Conservation (phyloP, 2,797 vertebrate genomes). For the Hemibagrus guttatus region DNA sequence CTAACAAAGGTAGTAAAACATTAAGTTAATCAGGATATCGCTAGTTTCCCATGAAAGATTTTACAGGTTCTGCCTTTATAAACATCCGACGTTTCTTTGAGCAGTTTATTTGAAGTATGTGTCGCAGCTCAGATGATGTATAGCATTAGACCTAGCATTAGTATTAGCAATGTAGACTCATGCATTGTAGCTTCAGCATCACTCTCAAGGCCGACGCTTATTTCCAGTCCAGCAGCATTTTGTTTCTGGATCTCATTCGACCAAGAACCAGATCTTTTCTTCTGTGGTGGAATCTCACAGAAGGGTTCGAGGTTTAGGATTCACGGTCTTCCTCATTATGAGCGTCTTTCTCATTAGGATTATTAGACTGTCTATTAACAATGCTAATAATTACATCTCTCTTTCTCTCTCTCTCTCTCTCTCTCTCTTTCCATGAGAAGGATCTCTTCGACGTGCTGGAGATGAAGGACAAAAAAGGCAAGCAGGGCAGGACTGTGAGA, state of each 20-base stretch:
- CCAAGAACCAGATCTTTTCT: neutral
- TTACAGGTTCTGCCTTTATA: neutral
- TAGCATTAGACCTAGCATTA: neutral
- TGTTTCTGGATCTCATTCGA: neutral
- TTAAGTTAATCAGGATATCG: neutral
- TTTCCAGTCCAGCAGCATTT: neutral
- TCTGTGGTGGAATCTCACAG: neutral
- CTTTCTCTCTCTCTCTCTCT: constrained; percentile 34
- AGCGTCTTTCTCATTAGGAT: constrained; percentile 51
- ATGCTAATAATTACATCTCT: neutral
- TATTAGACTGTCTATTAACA: neutral
- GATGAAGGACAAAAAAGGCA: constrained; percentile 17
- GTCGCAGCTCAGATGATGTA: neutral
- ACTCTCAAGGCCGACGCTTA: too few relatives aligned
- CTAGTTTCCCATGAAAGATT: neutral
- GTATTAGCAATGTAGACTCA: neutral
- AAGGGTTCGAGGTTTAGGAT: neutral
- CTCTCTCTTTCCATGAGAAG: constrained; percentile 37
- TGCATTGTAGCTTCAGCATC: neutral
- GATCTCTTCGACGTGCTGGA: constrained; percentile 52
- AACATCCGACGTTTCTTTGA: neutral
- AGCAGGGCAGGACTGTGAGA: constrained; percentile 28
- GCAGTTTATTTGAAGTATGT: neutral
- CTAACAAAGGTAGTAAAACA: neutral
- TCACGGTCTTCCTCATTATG: neutral